Base-by-base conservation (phyloP, 2,888 invertebrate genomes). In the Leptothorax acervorum region DNA sequence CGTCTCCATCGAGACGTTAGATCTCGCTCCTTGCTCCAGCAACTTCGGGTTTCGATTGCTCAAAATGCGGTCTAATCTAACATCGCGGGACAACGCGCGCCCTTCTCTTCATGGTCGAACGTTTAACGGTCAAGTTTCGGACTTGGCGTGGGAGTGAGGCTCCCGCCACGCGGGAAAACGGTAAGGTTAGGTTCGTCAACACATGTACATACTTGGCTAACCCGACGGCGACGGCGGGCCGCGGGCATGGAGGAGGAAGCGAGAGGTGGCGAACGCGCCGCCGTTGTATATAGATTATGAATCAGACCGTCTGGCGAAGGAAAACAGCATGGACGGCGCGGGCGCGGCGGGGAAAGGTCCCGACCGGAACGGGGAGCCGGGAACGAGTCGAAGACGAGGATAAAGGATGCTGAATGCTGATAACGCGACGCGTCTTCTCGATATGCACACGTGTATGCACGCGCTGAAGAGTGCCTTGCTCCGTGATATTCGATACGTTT, bases 81-180 rank as follows among this genome's bases (percentile, higher is more conserved):
- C 23, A 48, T 45, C 45, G 45, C 28, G 48, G 18, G 28, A 31
- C 28, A 57, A 57, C 28, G 11, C 57, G 57, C 12, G 57, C 18
- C 28, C 18, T 28, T 48, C n/a, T 55, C 31, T 18, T 76, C 51
- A 53, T 1, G 31, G 45, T 42, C 55, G 68, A 45, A 45, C 39
- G n/a, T 42, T 42, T 9, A 68, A 45, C 42, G 66, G 42, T 45
- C n/a, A 68, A 57, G 31, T 78, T 78, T 78, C 42, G 53, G 65
- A 39, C 39, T 12, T 6, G 42, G 42, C 51, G 53, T 42, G 78
- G 42, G 53, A 76, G 62, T 42, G 51, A 65, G 9, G 42, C n/a
- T 55, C 66, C 28, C 42, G 31, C 55, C 78, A 76, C 87, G 89
- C 89, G 89, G 89, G 89, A 87, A 89, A 89, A 57, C 45, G 63